Evolutionary conservation across 2,113 vertebrate genomes (phyloP).

Genomic region (Hyperoodon ampullatus): DNA sequence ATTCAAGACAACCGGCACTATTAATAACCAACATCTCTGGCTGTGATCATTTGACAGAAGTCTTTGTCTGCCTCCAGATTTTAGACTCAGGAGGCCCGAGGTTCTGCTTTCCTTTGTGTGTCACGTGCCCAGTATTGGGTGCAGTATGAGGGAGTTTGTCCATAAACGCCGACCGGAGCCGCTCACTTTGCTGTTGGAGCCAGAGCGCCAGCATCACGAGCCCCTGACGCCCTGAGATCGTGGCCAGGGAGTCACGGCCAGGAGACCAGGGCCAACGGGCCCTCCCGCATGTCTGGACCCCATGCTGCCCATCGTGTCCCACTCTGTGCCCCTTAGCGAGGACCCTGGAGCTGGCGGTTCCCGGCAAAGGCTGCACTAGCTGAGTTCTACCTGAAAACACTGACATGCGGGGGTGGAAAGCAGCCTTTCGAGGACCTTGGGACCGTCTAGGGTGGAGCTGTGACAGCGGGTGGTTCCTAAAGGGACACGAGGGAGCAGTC

Average conservation of each 20-base stretch:
- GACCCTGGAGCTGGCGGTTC: too few species aligned
- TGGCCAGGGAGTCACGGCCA: too few species aligned
- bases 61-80: neutral
- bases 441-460: neutral
- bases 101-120: neutral
- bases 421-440: neutral
- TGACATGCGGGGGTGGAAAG: neutral
- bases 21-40: neutral
- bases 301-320: rapidly evolving
- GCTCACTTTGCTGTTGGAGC: neutral
- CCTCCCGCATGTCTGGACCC: neutral
- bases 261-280: neutral
- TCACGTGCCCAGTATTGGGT: neutral
- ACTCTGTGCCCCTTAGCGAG: neutral
- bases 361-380: neutral
- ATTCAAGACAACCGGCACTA: neutral
- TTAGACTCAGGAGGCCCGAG: neutral
- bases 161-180: neutral
- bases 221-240: neutral
- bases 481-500: neutral
- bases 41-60: neutral
- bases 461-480: neutral
- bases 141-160: neutral
- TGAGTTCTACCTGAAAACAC: neutral
- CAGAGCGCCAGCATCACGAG: neutral